A percentile compares a stretch with the other conserved stretches of the same genome.
These are phyloP conservation scores for Microplitis mediator DNA, from an alignment of 1,140 invertebrate genomes.

Conservation along the genomic window DNA sequence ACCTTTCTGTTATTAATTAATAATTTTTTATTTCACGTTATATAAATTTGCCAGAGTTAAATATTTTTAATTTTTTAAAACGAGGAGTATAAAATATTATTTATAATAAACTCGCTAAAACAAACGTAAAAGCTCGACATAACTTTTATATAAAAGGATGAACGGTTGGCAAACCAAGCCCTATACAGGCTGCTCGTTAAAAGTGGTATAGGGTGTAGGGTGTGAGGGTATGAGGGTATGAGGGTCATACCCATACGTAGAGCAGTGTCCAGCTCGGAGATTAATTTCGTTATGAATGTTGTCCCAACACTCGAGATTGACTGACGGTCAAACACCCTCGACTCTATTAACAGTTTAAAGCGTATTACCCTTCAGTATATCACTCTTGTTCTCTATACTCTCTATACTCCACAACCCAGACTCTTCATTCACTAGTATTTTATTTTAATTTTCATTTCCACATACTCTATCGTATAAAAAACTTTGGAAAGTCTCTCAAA, in stretches of 20 bases:
- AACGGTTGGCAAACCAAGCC: conserved; percentile 9
- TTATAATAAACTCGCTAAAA: neutral
- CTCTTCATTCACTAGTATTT: neutral
- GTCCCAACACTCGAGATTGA: conserved; percentile 61
- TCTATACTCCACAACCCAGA: neutral
- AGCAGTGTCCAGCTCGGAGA: conserved; percentile 39
- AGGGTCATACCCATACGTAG: neutral
- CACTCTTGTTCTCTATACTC: neutral
- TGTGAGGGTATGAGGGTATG: neutral
- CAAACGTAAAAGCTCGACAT: neutral
- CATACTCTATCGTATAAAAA: too few species aligned
- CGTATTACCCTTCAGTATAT: conserved; percentile 43
- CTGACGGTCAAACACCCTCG: conserved; percentile 57
- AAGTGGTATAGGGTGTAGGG: neutral
- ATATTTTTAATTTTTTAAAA: too few species aligned
- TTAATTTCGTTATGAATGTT: conserved; percentile 65
- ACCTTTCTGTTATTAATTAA: too few species aligned
- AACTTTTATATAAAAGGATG: conserved; percentile 12
- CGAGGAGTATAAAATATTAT: too few species aligned
- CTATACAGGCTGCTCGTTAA: neutral
- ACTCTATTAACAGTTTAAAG: conserved; percentile 56
- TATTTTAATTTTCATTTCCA: neutral
- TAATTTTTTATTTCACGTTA: too few species aligned
- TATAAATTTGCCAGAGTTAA: too few species aligned
- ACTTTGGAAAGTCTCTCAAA: too few species aligned